Conservation (phyloP, 2,888 invertebrate species). For the Drosophila monieri region DNA sequence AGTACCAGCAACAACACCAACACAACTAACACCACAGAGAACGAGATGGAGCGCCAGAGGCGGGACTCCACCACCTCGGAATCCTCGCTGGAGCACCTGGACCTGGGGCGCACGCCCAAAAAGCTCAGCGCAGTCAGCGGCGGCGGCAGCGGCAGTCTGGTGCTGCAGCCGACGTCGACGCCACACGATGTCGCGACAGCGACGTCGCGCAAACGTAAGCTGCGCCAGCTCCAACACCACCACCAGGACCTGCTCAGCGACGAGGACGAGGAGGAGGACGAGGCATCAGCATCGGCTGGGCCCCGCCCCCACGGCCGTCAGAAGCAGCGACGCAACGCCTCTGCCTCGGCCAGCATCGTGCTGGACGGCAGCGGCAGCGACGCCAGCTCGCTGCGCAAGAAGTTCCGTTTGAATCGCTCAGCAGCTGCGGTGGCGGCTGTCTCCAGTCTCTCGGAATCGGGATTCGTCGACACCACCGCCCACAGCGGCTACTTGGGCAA, state of each 20-base stretch:
- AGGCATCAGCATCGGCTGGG: constrained; percentile 23
- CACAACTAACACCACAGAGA: constrained; percentile 12
- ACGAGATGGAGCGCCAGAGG: constrained; percentile 81
- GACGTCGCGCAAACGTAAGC: constrained; percentile 62
- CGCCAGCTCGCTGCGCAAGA: constrained; percentile 81
- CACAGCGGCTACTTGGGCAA: constrained; percentile 72
- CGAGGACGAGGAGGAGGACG: constrained; percentile 71
- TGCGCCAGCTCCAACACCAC: constrained; percentile 48
- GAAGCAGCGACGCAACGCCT: constrained; percentile 72
- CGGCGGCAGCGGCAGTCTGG: constrained; percentile 56
- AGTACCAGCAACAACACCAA: constrained; percentile 4
- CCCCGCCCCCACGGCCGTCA: constrained; percentile 57
- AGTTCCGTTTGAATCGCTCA: constrained; percentile 79
- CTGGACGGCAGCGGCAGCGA: constrained; percentile 47
- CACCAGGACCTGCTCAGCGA: constrained; percentile 57
- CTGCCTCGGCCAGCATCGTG: constrained; percentile 45
- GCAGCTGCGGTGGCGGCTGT: constrained; percentile 2
- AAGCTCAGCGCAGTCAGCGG: constrained; percentile 67
- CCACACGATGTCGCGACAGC: constrained; percentile 58
- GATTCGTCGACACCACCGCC: constrained; percentile 81
- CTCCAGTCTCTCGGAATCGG: constrained; percentile 77
- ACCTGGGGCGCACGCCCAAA: constrained; percentile 81
- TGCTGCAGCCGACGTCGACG: constrained; percentile 76
- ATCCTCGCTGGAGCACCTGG: constrained; percentile 83
- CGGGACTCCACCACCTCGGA: constrained; percentile 83